phyloP scores from a whole-genome alignment of 2,888 invertebrate species.

The Lasioglossum zephyrum region DNA sequence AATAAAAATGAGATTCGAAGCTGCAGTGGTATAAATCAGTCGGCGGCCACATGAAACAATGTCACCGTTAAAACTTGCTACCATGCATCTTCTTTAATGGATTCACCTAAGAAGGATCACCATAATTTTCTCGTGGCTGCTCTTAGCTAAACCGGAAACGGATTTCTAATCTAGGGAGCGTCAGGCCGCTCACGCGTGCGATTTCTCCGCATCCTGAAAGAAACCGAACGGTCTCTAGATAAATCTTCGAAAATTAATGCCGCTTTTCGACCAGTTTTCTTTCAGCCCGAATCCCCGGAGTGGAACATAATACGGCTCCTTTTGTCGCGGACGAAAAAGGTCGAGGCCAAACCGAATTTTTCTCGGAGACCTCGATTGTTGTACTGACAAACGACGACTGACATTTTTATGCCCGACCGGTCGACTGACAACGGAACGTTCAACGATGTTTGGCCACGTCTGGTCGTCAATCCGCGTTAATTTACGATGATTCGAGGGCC shows the following conservation, averaged over 20 bases:
- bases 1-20: background rate
- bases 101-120: slow-evolving; percentile 66
- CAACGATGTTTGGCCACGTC: slow-evolving; percentile 66
- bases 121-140: slow-evolving; percentile 60
- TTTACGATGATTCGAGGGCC: slow-evolving; percentile 80
- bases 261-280: background rate
- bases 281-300: background rate
- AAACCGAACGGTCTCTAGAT: background rate
- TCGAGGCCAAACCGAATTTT: slow-evolving; percentile 16
- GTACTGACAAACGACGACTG: slow-evolving; percentile 64
- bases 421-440: slow-evolving; percentile 66
- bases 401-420: slow-evolving; percentile 76
- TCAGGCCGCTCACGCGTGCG: slow-evolving; percentile 49
- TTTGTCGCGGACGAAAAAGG: background rate
- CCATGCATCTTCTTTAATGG: slow-evolving; percentile 65
- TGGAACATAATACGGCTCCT: background rate
- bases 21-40: slow-evolving; percentile 8
- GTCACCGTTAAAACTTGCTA: slow-evolving; percentile 49
- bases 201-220: slow-evolving; percentile 20
- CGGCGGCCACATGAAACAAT: slow-evolving; percentile 50
- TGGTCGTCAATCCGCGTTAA: slow-evolving; percentile 75
- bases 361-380: slow-evolving; percentile 54
- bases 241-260: slow-evolving; percentile 26
- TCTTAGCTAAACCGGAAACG: slow-evolving; percentile 64
- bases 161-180: slow-evolving; percentile 60